These are phyloP conservation scores for Nemotelus nigrinus DNA, from an alignment of 2,888 invertebrate species.

Conservation along the genomic window DNA sequence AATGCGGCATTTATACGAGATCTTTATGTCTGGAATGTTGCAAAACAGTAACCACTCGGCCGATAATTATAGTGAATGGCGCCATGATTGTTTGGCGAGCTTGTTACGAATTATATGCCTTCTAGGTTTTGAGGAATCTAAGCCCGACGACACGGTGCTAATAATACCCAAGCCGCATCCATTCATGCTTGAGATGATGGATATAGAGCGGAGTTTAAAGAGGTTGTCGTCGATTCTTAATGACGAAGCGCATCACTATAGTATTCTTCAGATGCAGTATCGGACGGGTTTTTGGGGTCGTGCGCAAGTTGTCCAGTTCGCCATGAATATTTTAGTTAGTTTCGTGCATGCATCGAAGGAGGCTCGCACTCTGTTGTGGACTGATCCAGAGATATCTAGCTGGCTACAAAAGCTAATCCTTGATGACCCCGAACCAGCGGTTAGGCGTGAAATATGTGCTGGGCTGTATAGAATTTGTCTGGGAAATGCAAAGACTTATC, in stretches of 20 bases:
- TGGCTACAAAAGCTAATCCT: conserved; percentile 87
- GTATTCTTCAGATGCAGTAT: conserved; percentile 74
- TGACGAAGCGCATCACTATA: conserved; percentile 77
- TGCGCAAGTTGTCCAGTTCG: conserved; percentile 91
- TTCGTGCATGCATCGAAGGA: conserved; percentile 90
- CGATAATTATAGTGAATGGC: conserved; percentile 77
- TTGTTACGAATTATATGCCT: conserved; percentile 86
- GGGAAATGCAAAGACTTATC: conserved; percentile 69
- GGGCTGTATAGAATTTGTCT: conserved; percentile 90
- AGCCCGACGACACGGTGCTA: conserved; percentile 67
- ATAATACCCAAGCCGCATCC: conserved; percentile 72
- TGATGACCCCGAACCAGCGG: conserved; percentile 92
- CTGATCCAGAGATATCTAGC: conserved; percentile 76
- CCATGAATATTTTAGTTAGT: conserved; percentile 90
- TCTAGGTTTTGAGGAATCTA: conserved; percentile 75
- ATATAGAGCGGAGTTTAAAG: conserved; percentile 82
- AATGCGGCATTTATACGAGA: conserved; percentile 86
- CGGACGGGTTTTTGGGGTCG: conserved; percentile 94
- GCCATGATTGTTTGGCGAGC: conserved; percentile 91
- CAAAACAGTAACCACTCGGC: conserved; percentile 80
- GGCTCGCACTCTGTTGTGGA: conserved; percentile 80
- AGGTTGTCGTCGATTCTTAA: conserved; percentile 87
- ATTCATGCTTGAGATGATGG: conserved; percentile 82
- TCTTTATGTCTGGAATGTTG: conserved; percentile 87
- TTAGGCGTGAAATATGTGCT: conserved; percentile 90